Percentiles rank a stretch among this genome's conserved stretches.
These are phyloP conservation scores for zebrafish (Danio rerio) DNA, from an alignment of 2,113 vertebrate species.

Conservation along the genomic window GRCz12tu NC_133177.1:47486001-47486500, in stretches of 20 bases:
- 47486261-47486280: constrained; percentile 88
- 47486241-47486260: constrained; percentile 81
- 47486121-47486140: constrained; percentile 15
- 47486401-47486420: constrained; percentile 8
- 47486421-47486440: constrained; percentile 22
- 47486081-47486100: constrained; percentile 1
- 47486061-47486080: constrained; percentile 16
- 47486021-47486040: constrained; percentile 14
- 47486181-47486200: background rate
- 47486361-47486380: constrained; percentile 2
- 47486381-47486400: constrained; percentile 28
- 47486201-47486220: background rate
- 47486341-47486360: constrained; percentile 81
- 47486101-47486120: constrained; percentile 28
- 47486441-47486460: constrained; percentile 54
- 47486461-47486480: constrained; percentile 91
- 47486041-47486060: constrained; percentile 17
- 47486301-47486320: constrained; percentile 88
- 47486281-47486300: constrained; percentile 90
- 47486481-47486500: constrained; percentile 96
- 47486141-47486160: background rate
- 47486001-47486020: background rate
- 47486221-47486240: background rate
- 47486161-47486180: background rate
- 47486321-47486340: constrained; percentile 85